Conservation (phyloP, 1,140 invertebrate genomes). For the Orchesella cincta region DNA sequence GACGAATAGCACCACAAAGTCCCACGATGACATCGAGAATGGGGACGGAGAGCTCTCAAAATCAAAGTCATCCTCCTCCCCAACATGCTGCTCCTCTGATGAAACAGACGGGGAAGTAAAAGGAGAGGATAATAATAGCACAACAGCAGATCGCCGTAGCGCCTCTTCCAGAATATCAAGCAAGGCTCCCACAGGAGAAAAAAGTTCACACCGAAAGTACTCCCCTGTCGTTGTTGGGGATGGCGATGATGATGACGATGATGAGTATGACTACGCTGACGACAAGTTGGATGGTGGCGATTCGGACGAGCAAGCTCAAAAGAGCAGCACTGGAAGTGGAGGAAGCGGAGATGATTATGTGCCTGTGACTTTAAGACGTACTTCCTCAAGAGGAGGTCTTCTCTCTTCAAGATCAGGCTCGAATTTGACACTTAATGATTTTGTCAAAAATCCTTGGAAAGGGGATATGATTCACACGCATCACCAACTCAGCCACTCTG, state of each 20-base stretch:
- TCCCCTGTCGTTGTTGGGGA: conserved; percentile 1
- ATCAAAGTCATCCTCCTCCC: conserved; percentile 15
- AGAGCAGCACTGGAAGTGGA: conserved; percentile 5
- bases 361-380: not conserved
- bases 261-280: not conserved
- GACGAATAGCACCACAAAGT: conserved; percentile 4
- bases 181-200: not conserved
- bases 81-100: not conserved
- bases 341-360: not conserved
- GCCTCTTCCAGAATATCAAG: not conserved
- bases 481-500: not conserved
- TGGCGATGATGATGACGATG: conserved; percentile 23
- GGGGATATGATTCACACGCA: not conserved
- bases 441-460: conserved; percentile 7
- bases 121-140: not conserved
- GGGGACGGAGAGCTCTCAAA: not conserved
- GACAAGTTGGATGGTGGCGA: not conserved
- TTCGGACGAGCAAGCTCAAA: not conserved
- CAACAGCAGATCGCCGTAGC: not conserved
- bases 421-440: conserved; percentile 10
- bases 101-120: not conserved
- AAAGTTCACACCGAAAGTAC: not conserved
- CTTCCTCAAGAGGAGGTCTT: not conserved
- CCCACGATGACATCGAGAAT: not conserved
- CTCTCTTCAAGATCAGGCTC: not conserved